These are phyloP conservation scores for Daphoenositta chrysoptera DNA, from an alignment of 2,113 vertebrate genomes.

Conservation along the genomic window DNA sequence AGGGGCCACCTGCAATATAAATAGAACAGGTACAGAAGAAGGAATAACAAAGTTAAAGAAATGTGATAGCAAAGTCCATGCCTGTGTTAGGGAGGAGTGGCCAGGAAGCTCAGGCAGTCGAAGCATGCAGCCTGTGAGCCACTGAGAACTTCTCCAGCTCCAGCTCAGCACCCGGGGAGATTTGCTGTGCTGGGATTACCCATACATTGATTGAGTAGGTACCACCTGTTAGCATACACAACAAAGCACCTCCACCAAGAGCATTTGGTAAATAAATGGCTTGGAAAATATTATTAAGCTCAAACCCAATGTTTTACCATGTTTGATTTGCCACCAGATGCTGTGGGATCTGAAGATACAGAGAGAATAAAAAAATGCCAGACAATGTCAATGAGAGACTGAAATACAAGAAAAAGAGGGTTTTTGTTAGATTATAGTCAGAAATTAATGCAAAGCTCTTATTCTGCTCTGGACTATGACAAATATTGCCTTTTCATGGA, in stretches of 20 bases:
- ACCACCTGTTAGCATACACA: constrained; percentile 34
- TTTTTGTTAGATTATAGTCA: neutral
- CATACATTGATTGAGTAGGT: neutral
- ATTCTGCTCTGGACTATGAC: neutral
- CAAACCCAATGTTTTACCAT: neutral
- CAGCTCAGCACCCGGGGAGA: neutral
- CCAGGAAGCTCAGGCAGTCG: neutral
- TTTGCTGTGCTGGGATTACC: neutral
- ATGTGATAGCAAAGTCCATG: neutral
- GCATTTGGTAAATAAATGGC: constrained; percentile 57
- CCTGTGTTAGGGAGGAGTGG: neutral
- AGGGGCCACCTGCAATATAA: neutral
- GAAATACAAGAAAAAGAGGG: neutral
- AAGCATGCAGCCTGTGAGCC: neutral
- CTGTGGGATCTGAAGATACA: neutral
- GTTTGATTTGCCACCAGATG: constrained; percentile 56
- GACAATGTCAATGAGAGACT: neutral
- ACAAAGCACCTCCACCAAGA: constrained; percentile 27
- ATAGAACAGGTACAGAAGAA: neutral
- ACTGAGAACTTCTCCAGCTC: neutral
- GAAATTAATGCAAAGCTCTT: neutral
- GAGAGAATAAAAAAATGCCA: neutral
- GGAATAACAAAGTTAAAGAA: neutral
- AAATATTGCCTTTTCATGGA: neutral
- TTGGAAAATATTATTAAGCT: constrained; percentile 57